Conservation (phyloP, 2,888 invertebrate species). For the Eupithecia subfuscata region DNA sequence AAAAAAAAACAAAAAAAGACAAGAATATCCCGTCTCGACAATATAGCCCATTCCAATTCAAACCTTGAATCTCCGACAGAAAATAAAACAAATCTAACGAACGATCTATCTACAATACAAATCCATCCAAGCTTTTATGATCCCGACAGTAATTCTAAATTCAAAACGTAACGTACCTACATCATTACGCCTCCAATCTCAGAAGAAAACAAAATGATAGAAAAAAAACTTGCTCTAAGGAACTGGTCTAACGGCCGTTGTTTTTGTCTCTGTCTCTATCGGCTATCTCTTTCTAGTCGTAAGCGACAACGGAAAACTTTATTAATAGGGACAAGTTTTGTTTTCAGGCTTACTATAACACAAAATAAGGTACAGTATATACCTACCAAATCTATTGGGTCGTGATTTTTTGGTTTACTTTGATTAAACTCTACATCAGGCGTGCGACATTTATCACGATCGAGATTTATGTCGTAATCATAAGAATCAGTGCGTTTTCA, state of each 20-base stretch:
- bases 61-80: neutral
- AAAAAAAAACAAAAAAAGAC: neutral
- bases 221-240: constrained; percentile 38
- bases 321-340: neutral
- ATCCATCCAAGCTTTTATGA: constrained; percentile 3
- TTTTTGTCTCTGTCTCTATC: constrained; percentile 32
- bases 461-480: neutral
- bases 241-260: constrained; percentile 44
- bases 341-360: neutral
- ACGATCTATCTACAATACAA: neutral
- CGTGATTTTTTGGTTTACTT: neutral
- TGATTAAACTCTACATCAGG: neutral
- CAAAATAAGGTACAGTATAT: neutral
- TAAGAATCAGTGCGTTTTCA: constrained; percentile 10
- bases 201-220: constrained; percentile 35
- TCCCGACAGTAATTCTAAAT: constrained; percentile 33
- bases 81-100: constrained; percentile 2
- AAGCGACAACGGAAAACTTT: constrained; percentile 24
- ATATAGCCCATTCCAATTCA: constrained; percentile 3
- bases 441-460: neutral
- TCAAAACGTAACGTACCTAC: constrained; percentile 31
- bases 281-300: constrained; percentile 25
- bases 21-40: neutral
- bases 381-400: neutral
- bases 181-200: constrained; percentile 34